phyloP scores from a whole-genome alignment of 1,140 invertebrate species.

The Formica exsecta region DNA sequence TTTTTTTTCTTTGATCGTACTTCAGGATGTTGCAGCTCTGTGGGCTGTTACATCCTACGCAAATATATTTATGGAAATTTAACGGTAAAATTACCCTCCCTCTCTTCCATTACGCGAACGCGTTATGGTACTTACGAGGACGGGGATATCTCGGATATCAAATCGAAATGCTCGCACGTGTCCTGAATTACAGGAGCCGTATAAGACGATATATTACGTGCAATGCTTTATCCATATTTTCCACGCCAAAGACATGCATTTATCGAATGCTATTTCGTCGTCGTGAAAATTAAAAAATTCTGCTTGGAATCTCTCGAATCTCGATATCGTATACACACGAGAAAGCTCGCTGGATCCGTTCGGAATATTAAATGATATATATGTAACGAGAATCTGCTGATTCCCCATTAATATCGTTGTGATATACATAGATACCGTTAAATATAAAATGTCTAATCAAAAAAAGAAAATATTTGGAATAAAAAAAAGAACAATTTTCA shows the following conservation, averaged over 20 bases:
- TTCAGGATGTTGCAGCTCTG: neutral
- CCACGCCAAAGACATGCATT: too few species aligned
- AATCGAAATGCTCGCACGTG: conserved; percentile 36
- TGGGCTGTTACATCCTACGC: conserved; percentile 1
- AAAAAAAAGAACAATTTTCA: neutral
- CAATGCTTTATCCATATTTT: neutral
- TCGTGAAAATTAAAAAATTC: neutral
- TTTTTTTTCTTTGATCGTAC: neutral
- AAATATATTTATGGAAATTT: conserved; percentile 42
- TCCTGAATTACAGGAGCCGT: conserved; percentile 21
- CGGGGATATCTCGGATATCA: neutral
- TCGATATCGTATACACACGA: neutral
- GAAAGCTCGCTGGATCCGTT: neutral
- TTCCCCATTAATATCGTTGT: neutral
- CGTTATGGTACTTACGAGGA: neutral
- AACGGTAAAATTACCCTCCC: neutral
- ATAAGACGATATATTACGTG: conserved; percentile 2
- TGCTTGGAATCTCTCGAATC: conserved; percentile 1
- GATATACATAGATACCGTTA: neutral
- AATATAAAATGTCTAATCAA: neutral
- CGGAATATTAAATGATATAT: neutral
- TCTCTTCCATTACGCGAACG: neutral
- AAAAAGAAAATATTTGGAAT: conserved; percentile 23
- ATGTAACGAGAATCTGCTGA: neutral
- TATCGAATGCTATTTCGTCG: neutral